These are phyloP conservation scores for Crocodylus rhombifer DNA, from an alignment of 2,797 vertebrate genomes.

Conservation along the genomic window DNA sequence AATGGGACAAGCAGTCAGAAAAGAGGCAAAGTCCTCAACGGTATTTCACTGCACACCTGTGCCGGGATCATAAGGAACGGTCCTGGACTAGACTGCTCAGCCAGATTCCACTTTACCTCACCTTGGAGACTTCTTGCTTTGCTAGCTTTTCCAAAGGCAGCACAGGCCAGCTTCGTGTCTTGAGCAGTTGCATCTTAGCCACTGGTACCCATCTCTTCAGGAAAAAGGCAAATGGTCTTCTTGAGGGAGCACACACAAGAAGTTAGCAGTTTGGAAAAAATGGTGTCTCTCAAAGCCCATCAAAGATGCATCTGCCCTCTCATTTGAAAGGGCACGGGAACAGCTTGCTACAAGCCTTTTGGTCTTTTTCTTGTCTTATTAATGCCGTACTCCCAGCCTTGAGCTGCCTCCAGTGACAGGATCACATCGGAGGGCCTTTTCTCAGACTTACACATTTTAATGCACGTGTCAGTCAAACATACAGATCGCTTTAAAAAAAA, in stretches of 20 bases:
- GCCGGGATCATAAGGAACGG: too few relatives aligned
- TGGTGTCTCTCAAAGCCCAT: neutral
- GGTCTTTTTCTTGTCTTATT: neutral
- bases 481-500: neutral
- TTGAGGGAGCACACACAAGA: neutral
- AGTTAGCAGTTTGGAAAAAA: neutral
- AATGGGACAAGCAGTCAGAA: neutral
- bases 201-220: neutral
- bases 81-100: neutral
- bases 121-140: too few relatives aligned
- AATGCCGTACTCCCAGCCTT: constrained; percentile 3
- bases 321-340: neutral
- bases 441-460: neutral
- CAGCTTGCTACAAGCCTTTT: neutral
- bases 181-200: neutral
- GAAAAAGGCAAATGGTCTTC: neutral
- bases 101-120: neutral
- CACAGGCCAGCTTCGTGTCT: neutral
- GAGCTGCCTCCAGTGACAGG: neutral
- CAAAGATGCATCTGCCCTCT: constrained; percentile 1
- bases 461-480: neutral
- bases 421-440: neutral
- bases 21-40: neutral
- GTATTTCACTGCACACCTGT: neutral
- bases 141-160: neutral